Evolutionary conservation across 2,797 vertebrate genomes (phyloP), one percentile per base, ranked within the genome.

Genomic region (Gambelia wislizenii): DNA sequence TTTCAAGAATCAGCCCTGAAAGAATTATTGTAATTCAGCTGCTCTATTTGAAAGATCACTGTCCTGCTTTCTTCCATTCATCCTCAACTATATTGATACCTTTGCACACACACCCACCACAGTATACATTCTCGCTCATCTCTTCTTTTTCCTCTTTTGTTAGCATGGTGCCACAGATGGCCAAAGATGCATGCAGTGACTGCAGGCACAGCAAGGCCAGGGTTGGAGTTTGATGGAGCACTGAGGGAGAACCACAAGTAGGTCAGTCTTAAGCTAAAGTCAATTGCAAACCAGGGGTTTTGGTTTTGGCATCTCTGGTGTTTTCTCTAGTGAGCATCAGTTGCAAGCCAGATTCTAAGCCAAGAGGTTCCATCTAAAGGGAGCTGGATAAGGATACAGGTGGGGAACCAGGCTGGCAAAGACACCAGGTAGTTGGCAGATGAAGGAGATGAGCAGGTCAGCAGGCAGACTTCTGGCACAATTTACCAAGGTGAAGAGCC

Each of bases 381-480:
- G 33, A 12, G 14, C 1, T 78, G 74, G 36, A 18, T 1, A 3
- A 25, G n/a, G 5, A 76, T 9, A 25, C 25, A 69, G 44, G 49
- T 30, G 1, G 22, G 36, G 2, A 20, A 49, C 52, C n/a, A 33
- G 27, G 33, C 72, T 67, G 69, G 3, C 10, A 5, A 8, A 30
- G 6, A 39, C 22, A 85, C 87, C n/a, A 47, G 9, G 7, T 1
- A n/a, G 36, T 2, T 2, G 30, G 61, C 27, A 20, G 10, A 27
- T 22, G 3, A 18, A 1, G 0, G 18, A 36, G 30, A 44, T 22
- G n/a, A 36, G 27, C 13, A 4, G n/a, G 6, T 1, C 6, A 33
- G 16, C 6, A 4, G 6, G 0, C 2, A 44, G 25, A 25, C 33
- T 22, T 36, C 20, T 16, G 44, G 22, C 39, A 25, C n/a, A 54